Evolutionary conservation across 35 echinoderm and acorn worm genomes (phyloP), one percentile per base, ranked within the genome.

Genomic region (Stichopus chloronotus): DNA sequence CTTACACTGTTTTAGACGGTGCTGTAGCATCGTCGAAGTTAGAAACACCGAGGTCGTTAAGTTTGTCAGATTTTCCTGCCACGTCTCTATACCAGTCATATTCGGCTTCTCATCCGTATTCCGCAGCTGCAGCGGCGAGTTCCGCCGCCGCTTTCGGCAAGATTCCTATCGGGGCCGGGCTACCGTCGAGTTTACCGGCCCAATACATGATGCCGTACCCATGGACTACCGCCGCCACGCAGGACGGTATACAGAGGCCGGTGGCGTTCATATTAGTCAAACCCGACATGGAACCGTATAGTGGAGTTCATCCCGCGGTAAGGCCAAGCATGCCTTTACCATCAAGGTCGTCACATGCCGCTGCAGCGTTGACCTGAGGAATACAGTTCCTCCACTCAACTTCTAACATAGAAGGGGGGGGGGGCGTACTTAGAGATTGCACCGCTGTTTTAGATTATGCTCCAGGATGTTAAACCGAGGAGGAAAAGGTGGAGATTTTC

Each of bases 201-300:
- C 97, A 96, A 79, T 99, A 99, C 85, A 96, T 99, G 94, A 96
- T 99, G 93, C 97, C 97, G 8, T 99, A 96, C 92, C 93, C 93
- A 4, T 99, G 97, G 97, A 94, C 95, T 9, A 83, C 93, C 11
- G 43, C 88, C 57, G 17, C 78, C 25, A 79, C 86, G 12, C 92
- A 93, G 23, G 95, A 96, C 25, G 87, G 78, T 84, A 93, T 99
- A 25, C 95, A 96, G 63, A 92, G 97, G 72, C 97, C 97, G 11
- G 97, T 99, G n/a, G 97, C 97, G 22, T 99, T 96, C 78, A 96
- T 99, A 57, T 74, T 99, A 14, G 97, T 99, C 0, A 99, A 96
- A 90, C 97, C 97, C 7, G 97, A 99, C 59, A 98, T 98, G 92
- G 97, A 99, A 72, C 93, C 93, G 8, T 99, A 99, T 81, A 78